Conservation (phyloP, 2,888 invertebrate species). For the Lapara coniferarum region DNA sequence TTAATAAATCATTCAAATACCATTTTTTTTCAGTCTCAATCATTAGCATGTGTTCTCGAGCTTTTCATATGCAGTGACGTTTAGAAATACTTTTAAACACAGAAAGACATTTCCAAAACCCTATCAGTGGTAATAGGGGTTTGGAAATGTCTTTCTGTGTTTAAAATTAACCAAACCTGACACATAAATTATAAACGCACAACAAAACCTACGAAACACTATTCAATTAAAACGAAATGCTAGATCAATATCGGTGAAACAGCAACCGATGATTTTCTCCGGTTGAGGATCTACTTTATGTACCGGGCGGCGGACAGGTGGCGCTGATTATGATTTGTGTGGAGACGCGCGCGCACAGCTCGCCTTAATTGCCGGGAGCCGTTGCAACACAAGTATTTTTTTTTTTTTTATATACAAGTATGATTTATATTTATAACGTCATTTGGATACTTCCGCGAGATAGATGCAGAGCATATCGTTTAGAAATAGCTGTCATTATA, state of each 20-base stretch:
- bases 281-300: constrained; percentile 35
- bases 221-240: constrained; percentile 13
- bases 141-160: too few relatives aligned
- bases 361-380: constrained; percentile 28
- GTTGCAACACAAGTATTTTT: constrained; percentile 5
- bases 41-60: too few relatives aligned
- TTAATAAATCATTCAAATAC: too few relatives aligned
- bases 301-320: constrained; percentile 59
- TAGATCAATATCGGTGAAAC: constrained; percentile 29
- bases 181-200: background rate
- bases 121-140: too few relatives aligned
- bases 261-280: constrained; percentile 35
- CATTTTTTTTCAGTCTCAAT: too few relatives aligned
- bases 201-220: background rate
- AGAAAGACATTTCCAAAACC: background rate
- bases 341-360: constrained; percentile 40
- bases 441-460: constrained; percentile 19
- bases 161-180: too few relatives aligned
- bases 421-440: constrained; percentile 18
- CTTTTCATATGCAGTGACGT: too few relatives aligned
- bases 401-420: constrained; percentile 16
- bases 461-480: background rate
- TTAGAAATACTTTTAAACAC: background rate
- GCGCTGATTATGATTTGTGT: constrained; percentile 64
- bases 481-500: constrained; percentile 1